Percentiles rank a stretch among this genome's conserved stretches.
Conservation (phyloP, 35 echinoderm and acorn worm species). For the Heliocidaris erythrogramma region DNA sequence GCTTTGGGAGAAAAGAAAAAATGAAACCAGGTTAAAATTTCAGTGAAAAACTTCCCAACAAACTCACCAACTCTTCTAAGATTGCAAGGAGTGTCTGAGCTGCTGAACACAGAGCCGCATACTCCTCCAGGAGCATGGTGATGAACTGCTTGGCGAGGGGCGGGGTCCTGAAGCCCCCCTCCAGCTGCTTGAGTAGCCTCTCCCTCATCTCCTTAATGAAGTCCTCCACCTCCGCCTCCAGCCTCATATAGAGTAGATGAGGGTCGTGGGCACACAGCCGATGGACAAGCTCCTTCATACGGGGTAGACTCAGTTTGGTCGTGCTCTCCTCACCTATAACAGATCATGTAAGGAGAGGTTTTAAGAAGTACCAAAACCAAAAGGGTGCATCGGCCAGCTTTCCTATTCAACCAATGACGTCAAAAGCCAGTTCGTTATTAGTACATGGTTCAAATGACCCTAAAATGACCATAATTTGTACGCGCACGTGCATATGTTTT, state of each 20-base stretch:
- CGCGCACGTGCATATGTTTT: no score
- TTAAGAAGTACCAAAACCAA: neutral
- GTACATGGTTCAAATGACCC: no score
- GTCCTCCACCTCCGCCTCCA: slow-evolving; percentile 91
- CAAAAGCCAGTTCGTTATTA: no score
- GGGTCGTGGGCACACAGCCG: slow-evolving; percentile 88
- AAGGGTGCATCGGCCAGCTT: neutral
- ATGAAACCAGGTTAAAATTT: neutral
- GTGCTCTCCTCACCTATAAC: slow-evolving; percentile 67
- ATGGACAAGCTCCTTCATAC: slow-evolving; percentile 90
- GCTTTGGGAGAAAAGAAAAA: no score
- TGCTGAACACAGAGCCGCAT: slow-evolving; percentile 85
- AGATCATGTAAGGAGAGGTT: neutral
- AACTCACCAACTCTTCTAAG: slow-evolving; percentile 87
- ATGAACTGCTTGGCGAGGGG: slow-evolving; percentile 91
- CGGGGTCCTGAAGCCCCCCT: slow-evolving; percentile 76
- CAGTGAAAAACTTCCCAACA: neutral
- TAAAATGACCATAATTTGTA: no score
- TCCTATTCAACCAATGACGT: no score
- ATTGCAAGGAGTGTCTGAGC: slow-evolving; percentile 77
- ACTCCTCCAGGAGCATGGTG: slow-evolving; percentile 98
- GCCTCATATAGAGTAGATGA: slow-evolving; percentile 87
- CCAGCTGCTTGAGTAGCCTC: slow-evolving; percentile 81
- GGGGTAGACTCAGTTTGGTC: slow-evolving; percentile 77
- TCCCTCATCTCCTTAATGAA: slow-evolving; percentile 91